These are phyloP conservation scores for Dicrostonyx torquatus DNA, from an alignment of 2,797 vertebrate species.

Conservation along the genomic window DNA sequence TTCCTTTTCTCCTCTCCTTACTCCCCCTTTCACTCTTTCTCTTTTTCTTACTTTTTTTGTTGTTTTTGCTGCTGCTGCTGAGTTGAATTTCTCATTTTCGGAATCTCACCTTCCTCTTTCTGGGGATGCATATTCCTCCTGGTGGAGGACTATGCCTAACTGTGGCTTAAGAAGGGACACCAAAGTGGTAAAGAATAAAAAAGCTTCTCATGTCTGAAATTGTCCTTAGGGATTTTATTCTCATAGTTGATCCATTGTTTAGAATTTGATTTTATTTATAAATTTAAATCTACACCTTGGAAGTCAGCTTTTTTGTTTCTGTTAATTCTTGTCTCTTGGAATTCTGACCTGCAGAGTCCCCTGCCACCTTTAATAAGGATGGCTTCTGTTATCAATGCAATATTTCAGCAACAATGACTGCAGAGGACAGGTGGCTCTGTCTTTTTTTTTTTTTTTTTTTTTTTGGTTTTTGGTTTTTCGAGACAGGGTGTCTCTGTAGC, in stretches of 20 bases:
- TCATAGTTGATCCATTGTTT: not conserved
- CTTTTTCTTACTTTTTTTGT: not conserved
- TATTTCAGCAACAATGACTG: not conserved
- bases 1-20: too few relatives aligned
- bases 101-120: not conserved
- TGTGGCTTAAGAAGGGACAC: slow-evolving; percentile 6
- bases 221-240: slow-evolving; percentile 6
- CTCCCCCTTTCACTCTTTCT: not conserved
- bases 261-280: slow-evolving; percentile 19
- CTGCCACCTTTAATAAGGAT: not conserved
- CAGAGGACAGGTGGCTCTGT: not conserved
- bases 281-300: not conserved
- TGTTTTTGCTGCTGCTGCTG: not conserved
- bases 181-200: not conserved
- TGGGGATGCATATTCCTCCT: not conserved
- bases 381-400: not conserved
- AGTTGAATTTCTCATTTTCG: not conserved
- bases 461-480: too few relatives aligned
- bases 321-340: not conserved
- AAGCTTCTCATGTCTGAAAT: slow-evolving; percentile 16
- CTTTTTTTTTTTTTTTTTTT: too few relatives aligned
- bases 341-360: not conserved
- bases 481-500: too few relatives aligned
- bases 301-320: not conserved
- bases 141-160: not conserved